A percentile compares a stretch with the other conserved stretches of the same genome.
phyloP scores from a whole-genome alignment of 1,140 invertebrate genomes.

The Drosophila pruinosa region DNA sequence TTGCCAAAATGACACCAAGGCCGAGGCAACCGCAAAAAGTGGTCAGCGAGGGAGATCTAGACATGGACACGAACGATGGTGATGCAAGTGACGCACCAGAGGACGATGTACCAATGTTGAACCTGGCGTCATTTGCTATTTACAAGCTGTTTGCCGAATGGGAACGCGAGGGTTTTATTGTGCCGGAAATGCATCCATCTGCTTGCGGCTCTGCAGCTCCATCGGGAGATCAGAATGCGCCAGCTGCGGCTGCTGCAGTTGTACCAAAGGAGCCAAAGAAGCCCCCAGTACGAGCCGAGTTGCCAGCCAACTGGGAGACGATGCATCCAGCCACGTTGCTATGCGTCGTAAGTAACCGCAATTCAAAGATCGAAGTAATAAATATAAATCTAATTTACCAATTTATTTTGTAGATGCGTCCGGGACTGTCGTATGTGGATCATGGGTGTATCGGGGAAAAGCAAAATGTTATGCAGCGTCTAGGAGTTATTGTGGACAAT shows the following conservation, averaged over 20 bases:
- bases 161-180: constrained; percentile 88
- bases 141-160: constrained; percentile 90
- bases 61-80: constrained; percentile 50
- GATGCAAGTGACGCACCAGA: constrained; percentile 65
- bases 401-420: constrained; percentile 85
- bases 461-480: constrained; percentile 85
- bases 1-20: constrained; percentile 86
- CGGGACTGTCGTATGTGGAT: constrained; percentile 86
- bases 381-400: not conserved
- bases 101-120: constrained; percentile 88
- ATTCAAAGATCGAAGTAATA: not conserved
- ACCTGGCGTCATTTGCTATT: constrained; percentile 89
- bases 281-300: constrained; percentile 82
- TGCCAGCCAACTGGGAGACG: constrained; percentile 85
- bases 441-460: constrained; percentile 85
- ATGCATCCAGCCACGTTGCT: constrained; percentile 90
- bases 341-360: constrained; percentile 82
- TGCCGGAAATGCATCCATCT: constrained; percentile 83
- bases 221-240: constrained; percentile 61
- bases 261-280: constrained; percentile 81
- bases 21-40: constrained; percentile 35
- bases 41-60: constrained; percentile 8
- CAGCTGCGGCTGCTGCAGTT: constrained; percentile 3
- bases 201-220: constrained; percentile 12
- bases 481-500: constrained; percentile 84